Evolutionary conservation across 2,113 vertebrate species (phyloP), one percentile per base, ranked within the genome.

Genomic region (Micronisus gabar): DNA sequence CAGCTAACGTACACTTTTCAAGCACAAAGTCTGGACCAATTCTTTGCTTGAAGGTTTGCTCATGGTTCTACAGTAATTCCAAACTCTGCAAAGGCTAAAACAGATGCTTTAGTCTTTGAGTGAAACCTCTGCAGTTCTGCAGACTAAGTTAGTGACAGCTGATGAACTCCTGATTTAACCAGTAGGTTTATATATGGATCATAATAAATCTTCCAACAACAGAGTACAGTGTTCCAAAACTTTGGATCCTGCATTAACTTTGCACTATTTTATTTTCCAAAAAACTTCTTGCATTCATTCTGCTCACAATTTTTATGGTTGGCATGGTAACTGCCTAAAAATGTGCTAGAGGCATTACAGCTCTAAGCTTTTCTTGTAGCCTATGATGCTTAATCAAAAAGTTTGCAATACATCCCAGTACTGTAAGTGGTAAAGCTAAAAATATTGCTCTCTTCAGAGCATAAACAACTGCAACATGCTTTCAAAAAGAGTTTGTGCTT

Each of bases 241-340:
- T 95, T 95, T 88, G 88, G 90, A 81, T 70, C 48, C n/a, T 72
- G 66, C 72, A 89, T 73, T 95, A 94, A 94, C 80, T 96, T 95
- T 95, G 66, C 59, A 75, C 65, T 83, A 82, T 83, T 95, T 96
- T 96, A 89, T 93, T 93, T 97, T 92, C 79, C 11, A 86, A 93
- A 94, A 95, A 93, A 90, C 26, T 81, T 88, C 68, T 79, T 89
- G 50, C 74, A 91, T 92, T 93, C 95, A 84, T 95, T 93, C 92
- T 94, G 93, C 80, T 97, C 90, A 96, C 93, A 91, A 93, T 94
- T 97, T 96, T 94, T 94, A 88, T 1, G 0, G 97, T 97, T 97
- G 97, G 90, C 97, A 97, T 97, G 91, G 97, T 81, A 96, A 97
- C 97, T 88, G 81, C 92, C 95, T 97, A 97, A 97, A 97, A 97